These are phyloP conservation scores for Chaenogobius annularis DNA, from an alignment of 2,113 vertebrate species.

Conservation along the genomic window DNA sequence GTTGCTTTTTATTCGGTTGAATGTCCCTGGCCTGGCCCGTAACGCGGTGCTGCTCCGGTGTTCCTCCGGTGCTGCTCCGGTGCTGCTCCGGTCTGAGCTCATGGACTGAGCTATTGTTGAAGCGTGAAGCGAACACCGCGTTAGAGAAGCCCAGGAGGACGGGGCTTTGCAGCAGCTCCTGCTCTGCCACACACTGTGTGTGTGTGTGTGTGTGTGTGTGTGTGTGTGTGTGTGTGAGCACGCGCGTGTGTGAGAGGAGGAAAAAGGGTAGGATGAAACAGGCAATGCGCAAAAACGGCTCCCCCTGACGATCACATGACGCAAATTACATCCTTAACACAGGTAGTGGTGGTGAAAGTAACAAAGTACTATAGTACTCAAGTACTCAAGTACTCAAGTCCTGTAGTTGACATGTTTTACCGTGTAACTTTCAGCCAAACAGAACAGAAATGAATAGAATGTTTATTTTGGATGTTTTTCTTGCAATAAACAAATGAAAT, in stretches of 20 bases:
- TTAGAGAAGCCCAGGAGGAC: slow-evolving; percentile 57
- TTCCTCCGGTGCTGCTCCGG: no score
- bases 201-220: background rate
- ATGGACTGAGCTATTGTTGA: slow-evolving; percentile 20
- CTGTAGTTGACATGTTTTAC: no score
- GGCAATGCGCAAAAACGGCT: slow-evolving; percentile 42
- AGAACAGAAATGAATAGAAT: no score
- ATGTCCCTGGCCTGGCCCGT: background rate
- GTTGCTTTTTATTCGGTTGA: slow-evolving; percentile 4
- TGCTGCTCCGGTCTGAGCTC: no score
- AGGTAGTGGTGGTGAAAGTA: no score
- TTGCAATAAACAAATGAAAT: no score
- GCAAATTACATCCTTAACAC: slow-evolving; percentile 28
- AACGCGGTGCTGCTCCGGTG: background rate
- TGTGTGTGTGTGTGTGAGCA: background rate
- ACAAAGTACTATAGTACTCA: no score
- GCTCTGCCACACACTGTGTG: slow-evolving; percentile 8
- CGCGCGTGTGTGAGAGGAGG: background rate
- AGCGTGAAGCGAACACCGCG: slow-evolving; percentile 56
- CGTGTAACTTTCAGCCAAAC: no score
- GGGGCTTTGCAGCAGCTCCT: slow-evolving; percentile 68
- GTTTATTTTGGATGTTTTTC: no score
- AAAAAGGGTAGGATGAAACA: slow-evolving; percentile 12
- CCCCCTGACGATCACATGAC: slow-evolving; percentile 42
- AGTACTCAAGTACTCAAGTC: no score